Percentiles rank a stretch among this genome's conserved stretches.
Evolutionary conservation across 2,888 invertebrate genomes (phyloP).

Genomic region (Polydrusus pterygomalis): DNA sequence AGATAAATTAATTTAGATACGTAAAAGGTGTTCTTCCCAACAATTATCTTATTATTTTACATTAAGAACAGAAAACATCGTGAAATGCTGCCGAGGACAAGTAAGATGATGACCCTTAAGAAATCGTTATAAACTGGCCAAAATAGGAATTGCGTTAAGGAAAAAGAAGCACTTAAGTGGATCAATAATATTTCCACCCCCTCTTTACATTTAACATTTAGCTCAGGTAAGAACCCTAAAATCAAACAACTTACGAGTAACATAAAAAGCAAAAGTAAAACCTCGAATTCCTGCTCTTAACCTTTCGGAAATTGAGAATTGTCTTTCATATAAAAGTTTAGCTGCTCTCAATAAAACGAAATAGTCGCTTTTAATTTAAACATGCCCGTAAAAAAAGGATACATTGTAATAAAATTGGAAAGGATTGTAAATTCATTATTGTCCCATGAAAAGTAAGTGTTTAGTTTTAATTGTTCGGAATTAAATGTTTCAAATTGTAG

Average conservation of each 20-base stretch:
- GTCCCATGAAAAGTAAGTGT: constrained; percentile 16
- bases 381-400: constrained; percentile 19
- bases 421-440: constrained; percentile 40
- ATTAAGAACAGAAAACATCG: too few relatives aligned
- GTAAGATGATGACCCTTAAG: too few relatives aligned
- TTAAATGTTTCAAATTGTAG: background rate
- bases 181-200: constrained; percentile 2
- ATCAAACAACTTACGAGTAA: constrained; percentile 22
- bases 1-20: too few relatives aligned
- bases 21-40: too few relatives aligned
- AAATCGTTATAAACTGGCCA: background rate
- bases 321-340: constrained; percentile 45
- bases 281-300: constrained; percentile 23
- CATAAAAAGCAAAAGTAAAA: constrained; percentile 41
- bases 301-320: constrained; percentile 40
- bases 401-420: constrained; percentile 36
- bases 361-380: constrained; percentile 24
- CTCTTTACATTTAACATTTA: constrained; percentile 22
- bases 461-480: constrained; percentile 16
- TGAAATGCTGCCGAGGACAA: too few relatives aligned
- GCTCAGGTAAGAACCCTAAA: constrained; percentile 17
- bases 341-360: constrained; percentile 32
- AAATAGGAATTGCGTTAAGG: background rate
- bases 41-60: too few relatives aligned
- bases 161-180: background rate